Percentiles rank a stretch among this genome's conserved stretches.
Conservation (phyloP, 2,797 vertebrate species). For the Squalus acanthias region DNA sequence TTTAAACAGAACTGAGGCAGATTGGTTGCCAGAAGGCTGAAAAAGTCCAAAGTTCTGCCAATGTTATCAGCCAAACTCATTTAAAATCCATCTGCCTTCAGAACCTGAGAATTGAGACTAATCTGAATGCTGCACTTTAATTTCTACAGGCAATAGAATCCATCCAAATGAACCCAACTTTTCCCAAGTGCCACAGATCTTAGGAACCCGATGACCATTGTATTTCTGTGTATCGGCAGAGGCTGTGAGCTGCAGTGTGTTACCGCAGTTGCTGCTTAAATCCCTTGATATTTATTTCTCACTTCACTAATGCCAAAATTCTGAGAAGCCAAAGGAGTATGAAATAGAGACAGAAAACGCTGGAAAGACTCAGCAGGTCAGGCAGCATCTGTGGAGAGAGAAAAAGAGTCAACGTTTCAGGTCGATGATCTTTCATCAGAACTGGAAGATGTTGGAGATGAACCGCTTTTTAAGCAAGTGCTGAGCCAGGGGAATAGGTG, state of each 20-base stretch:
- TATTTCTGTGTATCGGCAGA: neutral
- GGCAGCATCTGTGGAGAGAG: neutral
- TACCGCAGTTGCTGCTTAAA: neutral
- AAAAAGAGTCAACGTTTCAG: neutral
- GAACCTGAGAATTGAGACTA: neutral
- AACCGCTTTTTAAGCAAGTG: neutral
- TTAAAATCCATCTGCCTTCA: slow-evolving; percentile 23
- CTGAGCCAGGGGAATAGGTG: neutral
- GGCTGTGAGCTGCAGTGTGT: too few relatives aligned
- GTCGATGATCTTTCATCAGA: neutral
- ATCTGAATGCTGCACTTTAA: neutral
- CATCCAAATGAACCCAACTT: neutral
- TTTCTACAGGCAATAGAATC: neutral
- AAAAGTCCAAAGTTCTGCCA: neutral
- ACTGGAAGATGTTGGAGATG: neutral
- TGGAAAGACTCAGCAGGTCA: neutral
- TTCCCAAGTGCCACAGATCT: neutral
- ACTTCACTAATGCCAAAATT: neutral
- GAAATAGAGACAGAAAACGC: neutral
- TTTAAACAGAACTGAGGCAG: slow-evolving; percentile 20
- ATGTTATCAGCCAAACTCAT: slow-evolving; percentile 14
- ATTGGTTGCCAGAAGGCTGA: slow-evolving; percentile 23
- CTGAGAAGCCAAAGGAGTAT: neutral
- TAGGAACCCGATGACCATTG: neutral
- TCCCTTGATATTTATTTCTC: neutral